A percentile compares a stretch with the other conserved stretches of the same genome.
These are phyloP conservation scores for Agrotis clavis DNA, from an alignment of 2,888 invertebrate genomes.

Conservation along the genomic window DNA sequence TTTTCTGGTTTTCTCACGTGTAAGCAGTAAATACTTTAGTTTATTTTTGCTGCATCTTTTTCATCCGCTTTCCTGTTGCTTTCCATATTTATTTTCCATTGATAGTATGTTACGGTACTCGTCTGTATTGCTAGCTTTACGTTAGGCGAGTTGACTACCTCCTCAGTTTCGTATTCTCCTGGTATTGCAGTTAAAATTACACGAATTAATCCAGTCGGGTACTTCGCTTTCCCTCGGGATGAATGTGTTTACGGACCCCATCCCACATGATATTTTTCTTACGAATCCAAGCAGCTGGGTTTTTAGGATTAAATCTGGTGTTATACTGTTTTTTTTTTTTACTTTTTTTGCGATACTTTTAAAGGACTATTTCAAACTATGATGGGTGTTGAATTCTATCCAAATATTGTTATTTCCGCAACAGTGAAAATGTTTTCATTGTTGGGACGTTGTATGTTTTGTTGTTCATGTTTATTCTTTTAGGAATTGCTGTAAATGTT, in stretches of 20 bases:
- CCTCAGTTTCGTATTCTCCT: constrained; percentile 82
- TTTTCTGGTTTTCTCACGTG: constrained; percentile 28
- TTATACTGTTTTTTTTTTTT: background rate
- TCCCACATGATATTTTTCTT: constrained; percentile 70
- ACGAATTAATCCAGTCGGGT: constrained; percentile 84
- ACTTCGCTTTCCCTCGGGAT: constrained; percentile 76
- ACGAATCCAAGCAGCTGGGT: constrained; percentile 33
- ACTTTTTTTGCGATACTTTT: background rate
- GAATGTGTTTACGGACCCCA: constrained; percentile 73
- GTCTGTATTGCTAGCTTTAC: constrained; percentile 59
- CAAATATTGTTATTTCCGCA: constrained; percentile 25
- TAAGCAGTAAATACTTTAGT: constrained; percentile 35
- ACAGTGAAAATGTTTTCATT: constrained; percentile 47
- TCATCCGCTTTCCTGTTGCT: constrained; percentile 44
- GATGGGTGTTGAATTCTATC: background rate
- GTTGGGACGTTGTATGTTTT: constrained; percentile 40
- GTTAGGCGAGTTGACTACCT: constrained; percentile 74
- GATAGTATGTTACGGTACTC: constrained; percentile 42
- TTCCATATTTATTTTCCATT: constrained; percentile 30
- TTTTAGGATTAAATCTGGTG: constrained; percentile 27
- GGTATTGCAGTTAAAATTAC: constrained; percentile 87
- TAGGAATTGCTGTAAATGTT: constrained; percentile 32
- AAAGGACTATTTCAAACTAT: background rate
- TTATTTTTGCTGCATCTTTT: constrained; percentile 34
- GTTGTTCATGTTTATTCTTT: constrained; percentile 51